Evolutionary conservation across 2,797 vertebrate species (phyloP).

Genomic region (Danionella dracula): DNA sequence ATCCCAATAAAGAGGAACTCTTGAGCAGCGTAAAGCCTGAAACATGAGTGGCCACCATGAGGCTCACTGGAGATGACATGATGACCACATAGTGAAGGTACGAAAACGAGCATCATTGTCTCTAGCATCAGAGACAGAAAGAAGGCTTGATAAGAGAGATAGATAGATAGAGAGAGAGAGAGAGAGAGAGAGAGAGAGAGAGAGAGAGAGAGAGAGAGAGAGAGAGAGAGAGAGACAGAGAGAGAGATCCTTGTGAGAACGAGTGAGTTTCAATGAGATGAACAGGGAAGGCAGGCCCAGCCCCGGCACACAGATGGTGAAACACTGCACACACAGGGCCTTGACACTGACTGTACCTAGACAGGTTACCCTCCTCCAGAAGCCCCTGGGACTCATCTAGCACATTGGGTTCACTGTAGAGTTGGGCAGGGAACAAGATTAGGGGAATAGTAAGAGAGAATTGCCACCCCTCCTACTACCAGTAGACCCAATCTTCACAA

Average conservation of each 20-base stretch:
- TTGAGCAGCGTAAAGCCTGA: slow-evolving; percentile 57
- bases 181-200: slow-evolving; percentile 40
- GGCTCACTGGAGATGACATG: slow-evolving; percentile 49
- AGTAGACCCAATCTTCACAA: slow-evolving; percentile 31
- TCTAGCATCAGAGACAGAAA: slow-evolving; percentile 47
- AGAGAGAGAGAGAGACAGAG: slow-evolving; percentile 57
- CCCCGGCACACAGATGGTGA: slow-evolving; percentile 74
- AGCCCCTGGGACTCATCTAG: slow-evolving; percentile 99
- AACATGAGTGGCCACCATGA: slow-evolving; percentile 73
- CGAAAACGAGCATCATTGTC: slow-evolving; percentile 48
- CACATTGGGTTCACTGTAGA: slow-evolving; percentile 99
- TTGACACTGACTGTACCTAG: slow-evolving; percentile 99
- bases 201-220: slow-evolving; percentile 37
- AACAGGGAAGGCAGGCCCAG: slow-evolving; percentile 58
- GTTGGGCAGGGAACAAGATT: slow-evolving; percentile 82
- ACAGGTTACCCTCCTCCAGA: slow-evolving; percentile 98
- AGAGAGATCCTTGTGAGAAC: no score
- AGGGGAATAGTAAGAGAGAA: slow-evolving; percentile 74
- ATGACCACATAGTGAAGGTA: slow-evolving; percentile 51
- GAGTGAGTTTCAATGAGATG: slow-evolving; percentile 61
- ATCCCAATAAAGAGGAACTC: slow-evolving; percentile 55
- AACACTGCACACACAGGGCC: slow-evolving; percentile 75
- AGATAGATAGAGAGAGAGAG: slow-evolving; percentile 56
- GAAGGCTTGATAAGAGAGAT: slow-evolving; percentile 48
- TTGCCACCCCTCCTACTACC: slow-evolving; percentile 30